Base-by-base conservation (phyloP, 2,888 invertebrate species). In the Rhagophthalmus giganteus region DNA sequence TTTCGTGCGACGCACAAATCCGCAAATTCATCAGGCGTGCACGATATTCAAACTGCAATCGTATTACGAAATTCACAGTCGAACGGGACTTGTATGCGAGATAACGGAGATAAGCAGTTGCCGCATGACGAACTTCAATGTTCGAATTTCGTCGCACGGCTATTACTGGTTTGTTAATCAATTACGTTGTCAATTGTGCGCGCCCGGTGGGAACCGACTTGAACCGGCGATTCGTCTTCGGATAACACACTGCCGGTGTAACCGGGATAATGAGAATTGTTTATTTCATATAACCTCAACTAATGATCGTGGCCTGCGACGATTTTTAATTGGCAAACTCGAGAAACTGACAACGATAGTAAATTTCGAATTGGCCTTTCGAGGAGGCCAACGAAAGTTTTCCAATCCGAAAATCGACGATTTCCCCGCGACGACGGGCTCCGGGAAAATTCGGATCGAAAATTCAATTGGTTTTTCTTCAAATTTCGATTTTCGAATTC, bases 151-250 rank as follows among this genome's bases (percentile, higher is more conserved):
- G 59, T 62, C 67, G 64, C 62, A 65, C 64, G 64, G 57, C 62
- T 62, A 65, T 67, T 66, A 66, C 58, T 58, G 59, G 58, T 63
- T 64, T 65, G 65, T 66, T 66, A 64, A 65, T 67, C 65, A 66
- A 66, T 66, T 67, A 65, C 58, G 58, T 46, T 44, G 59, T 57
- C 65, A 61, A 64, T 67, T 67, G 64, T 65, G 59, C 55, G 51
- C 39, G 57, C 20, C 56, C 58, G 51, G 40, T 44, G 44, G 49
- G 48, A 54, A 37, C 38, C 24, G 31, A 42, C 33, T 48, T 44
- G 53, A 53, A 48, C 47, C 45, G 40, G 45, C 45, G 44, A 51
- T 51, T 34, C 44, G 45, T 45, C 44, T 51, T 45, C 26, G 28
- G 51, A 51, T 51, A 51, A 46, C 35, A 34, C 40, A 45, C 45